Base-by-base conservation (phyloP, 2,888 invertebrate genomes). In the Spodoptera picta region DNA sequence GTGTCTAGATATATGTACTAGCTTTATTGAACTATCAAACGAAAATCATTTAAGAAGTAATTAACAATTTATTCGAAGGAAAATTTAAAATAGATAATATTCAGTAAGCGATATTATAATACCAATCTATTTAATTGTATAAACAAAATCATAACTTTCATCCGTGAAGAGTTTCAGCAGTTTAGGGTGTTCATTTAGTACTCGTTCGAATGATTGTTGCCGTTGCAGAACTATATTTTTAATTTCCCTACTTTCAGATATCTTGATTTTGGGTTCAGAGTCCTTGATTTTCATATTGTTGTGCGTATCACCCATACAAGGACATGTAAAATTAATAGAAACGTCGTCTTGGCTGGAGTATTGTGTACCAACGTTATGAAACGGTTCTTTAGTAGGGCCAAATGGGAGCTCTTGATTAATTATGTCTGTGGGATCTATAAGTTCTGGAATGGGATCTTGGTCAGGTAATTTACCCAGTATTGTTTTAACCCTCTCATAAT, bases 131-230 rank as follows among this genome's bases (percentile, higher is more conserved):
- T 62, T 73, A 5, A 79, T 66, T 31, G 55, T 61, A 11, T 79
- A 79, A 41, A 72, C 53, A 75, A 88, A 88, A 81, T 91, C 87
- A 74, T 87, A 92, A 77, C 77, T 81, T 85, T 93, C 92, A 58
- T 94, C 92, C 2, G 89, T 91, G 68, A 94, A 90, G 60, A 93
- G 69, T 76, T 92, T 88, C 4, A 91, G 80, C 58, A 93, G 81
- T 51, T 90, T 90, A 11, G 92, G 90, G 79, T 91, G 83, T 48
- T 85, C 62, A 23, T 85, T 77, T 23, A 93, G 65, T 11, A 94
- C 44, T 60, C 76, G 79, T 52, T 77, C 71, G n/a, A 93, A 45
- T 44, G 92, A 92, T 44, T 50, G 52, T 71, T 85, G 88, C 2
- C 93, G 90, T 67, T 82, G 87, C 7, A 58, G 43, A 24, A 88